These are phyloP conservation scores for Eristalinus sepulchralis DNA, from an alignment of 2,888 invertebrate genomes.

Conservation along the genomic window DNA sequence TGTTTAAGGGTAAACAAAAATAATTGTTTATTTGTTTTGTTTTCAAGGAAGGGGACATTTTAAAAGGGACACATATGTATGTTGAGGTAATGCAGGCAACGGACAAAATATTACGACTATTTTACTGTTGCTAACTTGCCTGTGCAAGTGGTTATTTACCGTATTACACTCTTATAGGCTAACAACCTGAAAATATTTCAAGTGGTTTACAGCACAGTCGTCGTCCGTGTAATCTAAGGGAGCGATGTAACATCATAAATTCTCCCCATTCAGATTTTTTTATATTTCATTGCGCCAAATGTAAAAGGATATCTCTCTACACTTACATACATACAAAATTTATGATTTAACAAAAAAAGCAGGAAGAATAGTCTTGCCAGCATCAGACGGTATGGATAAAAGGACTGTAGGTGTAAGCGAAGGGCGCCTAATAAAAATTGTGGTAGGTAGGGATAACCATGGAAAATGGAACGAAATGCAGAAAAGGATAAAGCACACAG, in stretches of 20 bases:
- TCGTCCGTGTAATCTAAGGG: neutral
- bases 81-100: neutral
- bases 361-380: neutral
- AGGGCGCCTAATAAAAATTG: constrained; percentile 4
- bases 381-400: neutral
- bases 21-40: neutral
- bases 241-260: constrained; percentile 35
- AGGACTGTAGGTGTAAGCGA: neutral
- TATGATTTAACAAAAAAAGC: neutral
- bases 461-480: neutral
- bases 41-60: neutral
- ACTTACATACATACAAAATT: neutral
- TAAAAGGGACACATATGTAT: neutral
- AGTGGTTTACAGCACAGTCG: constrained; percentile 11
- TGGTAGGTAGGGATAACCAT: constrained; percentile 1
- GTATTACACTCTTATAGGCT: constrained; percentile 21
- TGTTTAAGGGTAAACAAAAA: neutral
- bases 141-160: constrained; percentile 21
- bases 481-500: neutral
- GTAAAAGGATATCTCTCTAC: neutral
- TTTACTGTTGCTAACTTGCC: constrained; percentile 18
- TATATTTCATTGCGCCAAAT: constrained; percentile 2
- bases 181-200: constrained; percentile 42
- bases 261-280: neutral
- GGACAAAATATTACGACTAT: constrained; percentile 7